Base-by-base conservation (phyloP, 2,888 invertebrate genomes). In the Heteromyza rotundicornis region DNA sequence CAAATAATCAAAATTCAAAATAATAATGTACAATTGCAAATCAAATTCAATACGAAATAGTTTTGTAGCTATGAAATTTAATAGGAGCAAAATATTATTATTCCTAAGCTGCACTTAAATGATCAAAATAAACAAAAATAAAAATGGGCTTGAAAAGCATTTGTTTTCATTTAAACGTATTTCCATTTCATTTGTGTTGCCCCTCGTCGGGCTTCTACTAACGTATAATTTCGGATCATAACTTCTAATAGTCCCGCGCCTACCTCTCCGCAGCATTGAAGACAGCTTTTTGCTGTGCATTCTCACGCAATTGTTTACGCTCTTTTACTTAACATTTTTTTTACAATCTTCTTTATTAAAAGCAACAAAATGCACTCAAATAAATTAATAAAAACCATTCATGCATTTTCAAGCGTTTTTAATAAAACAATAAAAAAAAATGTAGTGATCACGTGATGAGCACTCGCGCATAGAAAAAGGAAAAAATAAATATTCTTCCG, bases 391-490 rank as follows among this genome's bases (percentile, higher is more conserved):
- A 57, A 50, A 57, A 10, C 7, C 58, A 52, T 12, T 59, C 51
- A 24, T 40, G 52, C 52, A 52, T 35, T 27, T 35, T 35, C 55
- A 7, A 14, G 20, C 40, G 22, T 40, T 40, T 8, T 17, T 19
- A 55, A 55, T 55, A 55, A 55, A 55, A 40, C 53, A 35, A 53
- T 35, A 53, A 27, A 40, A 40, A 54, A 50, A 55, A 8, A 19
- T 50, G 53, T 55, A 49, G 54, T 35, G 53, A 67, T n/a, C 62
- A 76, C 69, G 75, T 70, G 76, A 75, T 75, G 74, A 16, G 68
- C 75, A 76, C 69, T 73, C 70, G 74, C 67, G 73, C 74, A 40
- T 27, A 40, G 5, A n/a, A 7, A n/a, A 8, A 27, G 27, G 7
- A 27, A 40, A n/a, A 40, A 40, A 40, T 40, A 12, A 40, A 40